Base-by-base conservation (phyloP, 1,140 invertebrate species). In the Solenopsis fugax region DNA sequence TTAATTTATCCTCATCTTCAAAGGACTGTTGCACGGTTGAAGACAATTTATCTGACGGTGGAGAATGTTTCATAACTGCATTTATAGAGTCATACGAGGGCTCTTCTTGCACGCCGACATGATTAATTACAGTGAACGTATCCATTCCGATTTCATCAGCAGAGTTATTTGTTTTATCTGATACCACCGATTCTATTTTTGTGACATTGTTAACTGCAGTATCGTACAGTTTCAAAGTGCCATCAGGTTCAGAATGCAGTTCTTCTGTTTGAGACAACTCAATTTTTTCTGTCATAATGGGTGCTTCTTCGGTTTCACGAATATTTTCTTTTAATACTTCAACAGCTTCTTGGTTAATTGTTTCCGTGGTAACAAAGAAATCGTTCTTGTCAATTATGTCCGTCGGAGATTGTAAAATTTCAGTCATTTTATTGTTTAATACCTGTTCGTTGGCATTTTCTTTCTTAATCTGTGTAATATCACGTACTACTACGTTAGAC, bases 1-100 rank as follows among this genome's bases (percentile, higher is more conserved):
- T 73, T 2, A 60, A 45, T 34, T 86, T 24, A 10, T 85, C 72
- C 0, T 89, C 81, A 10, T 81, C 72, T 69, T 91, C 85, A 5
- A 78, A 73, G 10, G 54, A 62, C 21, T 37, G 56, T 50, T 54
- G 71, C 6, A 18, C 24, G 16, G 21, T 34, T 24, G 16, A 75
- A 2, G 86, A 85, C 72, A 65, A 54, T 86, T 78, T 48, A 21
- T 52, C 34, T 5, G 45, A 21, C 3, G 72, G 4, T 29, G 37
- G 12, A 54, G 67, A 37, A 64, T 64, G 65, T 24, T 77, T 60
- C 62, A 80, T 71, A 1, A 34, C 16, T 29, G 21, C 86, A 52
- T 72, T 88, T 85, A 71, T 67, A 24, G 75, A 60, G 56, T 92
- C 89, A 41, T 54, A 88, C 16, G 21, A 21, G 34, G 67, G 77